Evolutionary conservation across 92 coral and sea anemone species (phyloP).

Genomic region (Heteractis magnifica): DNA sequence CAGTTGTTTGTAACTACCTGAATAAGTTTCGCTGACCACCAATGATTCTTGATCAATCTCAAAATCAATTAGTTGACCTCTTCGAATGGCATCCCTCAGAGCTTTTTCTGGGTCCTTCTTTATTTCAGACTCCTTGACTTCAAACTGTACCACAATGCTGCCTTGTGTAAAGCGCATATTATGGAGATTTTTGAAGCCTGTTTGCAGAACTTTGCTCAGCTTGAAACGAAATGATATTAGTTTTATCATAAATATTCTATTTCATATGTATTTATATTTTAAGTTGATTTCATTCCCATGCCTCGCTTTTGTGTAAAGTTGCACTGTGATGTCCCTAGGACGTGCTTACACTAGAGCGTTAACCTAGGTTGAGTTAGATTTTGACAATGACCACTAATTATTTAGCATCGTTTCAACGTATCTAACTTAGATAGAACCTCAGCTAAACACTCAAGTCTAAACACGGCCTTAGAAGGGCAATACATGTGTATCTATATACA

Average conservation of each 20-base stretch:
- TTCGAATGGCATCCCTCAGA: constrained; percentile 22
- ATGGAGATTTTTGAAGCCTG: neutral
- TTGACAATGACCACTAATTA: too few relatives aligned
- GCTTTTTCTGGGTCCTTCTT: constrained; percentile 30
- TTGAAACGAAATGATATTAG: neutral
- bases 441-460: too few relatives aligned
- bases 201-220: neutral
- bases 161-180: constrained; percentile 14
- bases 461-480: too few relatives aligned
- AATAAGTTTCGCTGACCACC: constrained; percentile 2
- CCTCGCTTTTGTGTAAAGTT: too few relatives aligned
- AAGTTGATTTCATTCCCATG: too few relatives aligned
- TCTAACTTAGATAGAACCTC: too few relatives aligned
- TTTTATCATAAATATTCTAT: neutral
- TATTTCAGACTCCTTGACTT: neutral
- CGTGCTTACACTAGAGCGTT: too few relatives aligned
- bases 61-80: constrained; percentile 5
- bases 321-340: too few relatives aligned
- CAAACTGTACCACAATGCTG: constrained; percentile 26
- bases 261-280: neutral
- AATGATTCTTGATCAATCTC: constrained; percentile 28
- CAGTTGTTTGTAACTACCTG: constrained; percentile 2
- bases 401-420: too few relatives aligned
- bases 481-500: neutral
- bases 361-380: too few relatives aligned